A percentile compares a stretch with the other conserved stretches of the same genome.
Conservation (phyloP, 2,797 vertebrate genomes). For the Aselliscus stoliczkanus region DNA sequence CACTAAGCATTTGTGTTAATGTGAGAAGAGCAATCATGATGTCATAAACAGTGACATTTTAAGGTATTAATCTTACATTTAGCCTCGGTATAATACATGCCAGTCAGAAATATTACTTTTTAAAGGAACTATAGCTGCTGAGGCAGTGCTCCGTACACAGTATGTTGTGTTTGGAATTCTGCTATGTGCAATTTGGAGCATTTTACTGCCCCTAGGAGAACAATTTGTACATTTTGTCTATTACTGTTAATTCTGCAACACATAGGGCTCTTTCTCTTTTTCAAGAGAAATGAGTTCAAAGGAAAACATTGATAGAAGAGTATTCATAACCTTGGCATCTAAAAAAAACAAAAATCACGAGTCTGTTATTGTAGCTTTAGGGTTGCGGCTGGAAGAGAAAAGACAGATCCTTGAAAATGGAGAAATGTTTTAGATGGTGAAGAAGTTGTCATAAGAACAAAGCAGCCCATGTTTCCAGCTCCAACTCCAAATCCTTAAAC, state of each 20-base stretch:
- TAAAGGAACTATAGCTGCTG: constrained; percentile 26
- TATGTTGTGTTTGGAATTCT: constrained; percentile 34
- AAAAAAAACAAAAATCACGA: constrained; percentile 31
- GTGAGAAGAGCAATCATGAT: constrained; percentile 14
- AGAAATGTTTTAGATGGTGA: constrained; percentile 40
- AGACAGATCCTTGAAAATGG: constrained; percentile 51
- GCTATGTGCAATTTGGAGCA: not conserved
- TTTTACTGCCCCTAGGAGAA: constrained; percentile 45
- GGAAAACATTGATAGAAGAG: constrained; percentile 58
- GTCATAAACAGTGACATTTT: not conserved
- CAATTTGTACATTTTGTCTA: constrained; percentile 45
- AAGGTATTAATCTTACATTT: constrained; percentile 33
- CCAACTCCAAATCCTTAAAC: not conserved
- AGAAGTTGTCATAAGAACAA: constrained; percentile 45
- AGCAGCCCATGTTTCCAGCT: constrained; percentile 45
- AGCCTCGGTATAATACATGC: constrained; percentile 27
- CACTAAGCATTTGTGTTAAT: not conserved
- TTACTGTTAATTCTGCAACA: constrained; percentile 33
- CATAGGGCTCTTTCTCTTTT: constrained; percentile 32
- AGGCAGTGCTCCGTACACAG: not conserved
- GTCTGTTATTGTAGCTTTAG: constrained; percentile 57
- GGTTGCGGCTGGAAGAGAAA: constrained; percentile 56
- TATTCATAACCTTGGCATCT: constrained; percentile 61
- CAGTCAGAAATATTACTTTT: constrained; percentile 41
- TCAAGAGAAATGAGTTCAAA: constrained; percentile 65